Conservation (phyloP, 2,797 vertebrate species). For the Austrolebias charrua region DNA sequence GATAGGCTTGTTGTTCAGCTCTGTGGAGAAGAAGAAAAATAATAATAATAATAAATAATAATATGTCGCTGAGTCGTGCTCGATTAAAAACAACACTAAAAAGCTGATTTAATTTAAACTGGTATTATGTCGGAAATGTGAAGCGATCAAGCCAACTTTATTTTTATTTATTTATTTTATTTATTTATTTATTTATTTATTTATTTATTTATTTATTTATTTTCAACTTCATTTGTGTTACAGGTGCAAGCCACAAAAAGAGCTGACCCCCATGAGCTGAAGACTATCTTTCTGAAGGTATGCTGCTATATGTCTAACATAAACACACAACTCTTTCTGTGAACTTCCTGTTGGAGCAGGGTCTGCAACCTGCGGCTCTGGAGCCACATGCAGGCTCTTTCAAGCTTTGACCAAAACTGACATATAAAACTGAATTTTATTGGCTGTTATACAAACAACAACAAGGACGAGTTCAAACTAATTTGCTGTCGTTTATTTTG, state of each 20-base stretch:
- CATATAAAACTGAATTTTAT: too few species aligned
- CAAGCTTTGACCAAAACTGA: too few species aligned
- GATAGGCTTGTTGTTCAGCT: conserved; percentile 3
- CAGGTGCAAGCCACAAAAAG: conserved; percentile 89
- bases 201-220: neutral
- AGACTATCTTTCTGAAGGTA: conserved; percentile 92
- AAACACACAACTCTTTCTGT: neutral
- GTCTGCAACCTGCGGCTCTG: too few species aligned
- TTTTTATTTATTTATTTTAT: neutral
- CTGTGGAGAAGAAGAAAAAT: neutral
- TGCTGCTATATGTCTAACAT: conserved; percentile 36
- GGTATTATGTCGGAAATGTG: conserved; percentile 7
- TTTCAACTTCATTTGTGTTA: conserved; percentile 44
- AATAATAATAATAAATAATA: neutral
- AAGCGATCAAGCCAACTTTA: conserved; percentile 6
- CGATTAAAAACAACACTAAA: conserved; percentile 23
- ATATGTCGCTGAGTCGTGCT: conserved; percentile 12
- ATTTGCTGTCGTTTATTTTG: too few species aligned
- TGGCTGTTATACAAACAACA: too few species aligned
- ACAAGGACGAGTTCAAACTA: too few species aligned
- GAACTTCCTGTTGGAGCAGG: too few species aligned
- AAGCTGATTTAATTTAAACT: conserved; percentile 32
- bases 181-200: neutral
- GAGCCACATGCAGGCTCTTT: too few species aligned
- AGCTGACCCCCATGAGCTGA: conserved; percentile 90